These are phyloP conservation scores for Thamnophis elegans DNA, from an alignment of 2,797 vertebrate genomes.

Conservation along the genomic window DNA sequence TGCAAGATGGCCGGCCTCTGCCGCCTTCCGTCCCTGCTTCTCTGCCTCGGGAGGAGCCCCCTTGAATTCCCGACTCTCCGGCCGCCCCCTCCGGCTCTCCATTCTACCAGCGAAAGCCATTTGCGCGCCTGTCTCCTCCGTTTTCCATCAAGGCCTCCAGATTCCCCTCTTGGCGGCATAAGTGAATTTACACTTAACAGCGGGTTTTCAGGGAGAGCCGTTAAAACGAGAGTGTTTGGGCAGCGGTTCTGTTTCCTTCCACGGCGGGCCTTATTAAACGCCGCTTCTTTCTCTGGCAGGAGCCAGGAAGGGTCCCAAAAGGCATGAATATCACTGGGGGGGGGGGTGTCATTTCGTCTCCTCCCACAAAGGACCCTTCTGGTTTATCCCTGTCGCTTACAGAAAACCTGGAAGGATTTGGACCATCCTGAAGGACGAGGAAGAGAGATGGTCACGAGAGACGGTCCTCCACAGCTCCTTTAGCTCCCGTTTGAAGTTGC, in stretches of 20 bases:
- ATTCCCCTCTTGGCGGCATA: constrained; percentile 59
- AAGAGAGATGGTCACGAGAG: background rate
- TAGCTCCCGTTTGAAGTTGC: no score
- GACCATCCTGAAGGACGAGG: background rate
- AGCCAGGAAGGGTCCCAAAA: constrained; percentile 63
- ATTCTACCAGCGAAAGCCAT: constrained; percentile 61
- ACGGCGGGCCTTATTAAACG: constrained; percentile 49
- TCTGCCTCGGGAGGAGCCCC: constrained; percentile 29
- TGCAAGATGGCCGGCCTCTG: background rate
- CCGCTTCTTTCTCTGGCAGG: no score
- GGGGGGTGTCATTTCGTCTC: constrained; percentile 46
- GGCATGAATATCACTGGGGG: constrained; percentile 48
- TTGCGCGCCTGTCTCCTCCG: constrained; percentile 61
- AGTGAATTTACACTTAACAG: constrained; percentile 66
- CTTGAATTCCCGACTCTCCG: constrained; percentile 48
- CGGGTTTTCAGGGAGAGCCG: constrained; percentile 53
- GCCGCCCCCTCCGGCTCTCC: constrained; percentile 44
- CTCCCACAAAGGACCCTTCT: constrained; percentile 29
- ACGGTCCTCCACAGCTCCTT: no score
- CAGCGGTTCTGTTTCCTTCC: constrained; percentile 58
- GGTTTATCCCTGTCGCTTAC: constrained; percentile 38
- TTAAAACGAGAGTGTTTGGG: constrained; percentile 61
- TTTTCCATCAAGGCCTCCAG: constrained; percentile 60
- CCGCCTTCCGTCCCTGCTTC: constrained; percentile 33
- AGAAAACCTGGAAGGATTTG: background rate